A percentile compares a stretch with the other conserved stretches of the same genome.
Evolutionary conservation across 2,888 invertebrate genomes (phyloP).

Genomic region (Ophioninae sp.): DNA sequence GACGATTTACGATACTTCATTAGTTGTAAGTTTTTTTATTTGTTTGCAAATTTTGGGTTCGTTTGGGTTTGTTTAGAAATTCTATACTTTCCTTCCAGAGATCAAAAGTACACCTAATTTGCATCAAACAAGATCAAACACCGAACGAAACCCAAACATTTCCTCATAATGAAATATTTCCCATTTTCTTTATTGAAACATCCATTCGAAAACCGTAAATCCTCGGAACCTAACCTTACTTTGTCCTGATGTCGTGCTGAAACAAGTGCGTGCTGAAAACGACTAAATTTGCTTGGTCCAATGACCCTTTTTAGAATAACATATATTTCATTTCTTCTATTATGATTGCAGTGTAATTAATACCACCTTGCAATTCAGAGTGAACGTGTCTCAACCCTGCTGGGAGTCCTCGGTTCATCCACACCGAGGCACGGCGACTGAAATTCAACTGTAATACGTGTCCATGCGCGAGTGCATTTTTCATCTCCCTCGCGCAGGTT

Average conservation of each 20-base stretch:
- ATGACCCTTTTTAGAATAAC: not conserved
- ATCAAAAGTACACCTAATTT: no score
- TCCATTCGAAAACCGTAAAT: no score
- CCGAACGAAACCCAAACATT: no score
- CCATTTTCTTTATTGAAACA: no score
- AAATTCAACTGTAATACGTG: slow-evolving; percentile 19
- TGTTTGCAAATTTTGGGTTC: no score
- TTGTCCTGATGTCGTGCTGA: not conserved
- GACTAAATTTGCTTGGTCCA: not conserved
- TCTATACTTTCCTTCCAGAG: no score
- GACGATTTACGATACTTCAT: not conserved
- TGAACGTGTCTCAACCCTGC: not conserved
- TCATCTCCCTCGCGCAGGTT: slow-evolving; percentile 6
- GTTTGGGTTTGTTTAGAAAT: no score
- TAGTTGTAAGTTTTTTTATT: not conserved
- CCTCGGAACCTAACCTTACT: no score
- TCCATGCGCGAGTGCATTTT: not conserved
- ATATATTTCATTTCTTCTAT: no score
- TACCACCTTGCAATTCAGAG: not conserved
- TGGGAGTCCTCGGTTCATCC: not conserved
- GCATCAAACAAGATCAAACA: no score
- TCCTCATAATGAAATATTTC: no score
- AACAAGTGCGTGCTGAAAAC: not conserved
- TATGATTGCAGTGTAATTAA: not conserved
- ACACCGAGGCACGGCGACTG: not conserved